phyloP scores from a whole-genome alignment of 2,888 invertebrate species.

The Tanypteryx hageni region DNA sequence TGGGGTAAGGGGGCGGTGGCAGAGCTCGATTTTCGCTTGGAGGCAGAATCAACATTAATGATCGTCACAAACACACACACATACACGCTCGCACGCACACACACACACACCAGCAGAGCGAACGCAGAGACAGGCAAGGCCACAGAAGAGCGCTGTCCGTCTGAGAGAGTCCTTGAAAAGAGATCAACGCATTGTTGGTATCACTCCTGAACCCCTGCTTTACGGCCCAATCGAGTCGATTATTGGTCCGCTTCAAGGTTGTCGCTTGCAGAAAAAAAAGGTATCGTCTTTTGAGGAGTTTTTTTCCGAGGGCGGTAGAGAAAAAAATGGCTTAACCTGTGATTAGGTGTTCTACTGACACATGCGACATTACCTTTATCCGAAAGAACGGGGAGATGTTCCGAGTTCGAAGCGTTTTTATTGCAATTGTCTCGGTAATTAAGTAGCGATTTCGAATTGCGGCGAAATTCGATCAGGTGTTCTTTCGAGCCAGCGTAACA shows the following conservation, averaged over 20 bases:
- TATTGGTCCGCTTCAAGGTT: conserved; percentile 21
- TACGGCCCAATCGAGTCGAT: conserved; percentile 18
- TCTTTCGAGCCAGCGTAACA: background rate
- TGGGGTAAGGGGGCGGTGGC: background rate
- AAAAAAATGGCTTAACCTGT: background rate
- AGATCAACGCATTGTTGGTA: conserved; percentile 24
- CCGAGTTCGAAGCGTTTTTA: background rate
- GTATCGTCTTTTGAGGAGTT: background rate
- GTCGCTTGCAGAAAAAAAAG: conserved; percentile 34
- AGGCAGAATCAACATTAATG: conserved; percentile 28
- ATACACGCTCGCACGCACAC: background rate
- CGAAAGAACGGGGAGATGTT: background rate
- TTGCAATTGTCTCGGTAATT: background rate
- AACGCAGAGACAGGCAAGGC: conserved; percentile 26
- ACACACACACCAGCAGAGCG: background rate
- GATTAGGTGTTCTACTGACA: background rate
- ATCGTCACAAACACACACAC: conserved; percentile 11
- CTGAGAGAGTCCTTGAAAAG: background rate
- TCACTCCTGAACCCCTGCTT: conserved; percentile 24
- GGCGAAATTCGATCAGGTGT: background rate
- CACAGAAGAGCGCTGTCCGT: conserved; percentile 16
- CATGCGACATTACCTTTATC: background rate
- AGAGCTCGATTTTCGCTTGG: background rate
- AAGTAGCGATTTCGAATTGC: background rate
- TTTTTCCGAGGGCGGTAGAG: background rate